phyloP scores from a whole-genome alignment of 2,113 vertebrate species.

The Paedocypris sp. region DNA sequence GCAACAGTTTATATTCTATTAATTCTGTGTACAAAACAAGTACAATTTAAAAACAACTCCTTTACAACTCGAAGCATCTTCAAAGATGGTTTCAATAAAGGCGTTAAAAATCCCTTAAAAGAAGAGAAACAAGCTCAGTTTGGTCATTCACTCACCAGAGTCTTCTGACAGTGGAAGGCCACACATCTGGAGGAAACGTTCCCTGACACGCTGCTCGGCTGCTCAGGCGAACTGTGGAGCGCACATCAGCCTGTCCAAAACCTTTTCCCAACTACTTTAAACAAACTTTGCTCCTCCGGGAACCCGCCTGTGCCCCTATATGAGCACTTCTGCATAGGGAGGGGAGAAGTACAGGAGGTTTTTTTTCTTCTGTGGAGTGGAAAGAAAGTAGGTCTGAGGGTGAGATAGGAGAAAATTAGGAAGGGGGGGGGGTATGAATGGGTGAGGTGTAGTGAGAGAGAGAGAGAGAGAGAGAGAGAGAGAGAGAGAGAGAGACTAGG shows the following conservation, averaged over 20 bases:
- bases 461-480: not conserved
- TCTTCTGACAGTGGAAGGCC: slow-evolving; percentile 24
- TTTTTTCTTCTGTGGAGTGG: slow-evolving; percentile 57
- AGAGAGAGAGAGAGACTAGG: not conserved
- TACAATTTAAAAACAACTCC: too few relatives aligned
- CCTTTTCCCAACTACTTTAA: slow-evolving; percentile 18
- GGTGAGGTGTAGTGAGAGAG: not conserved
- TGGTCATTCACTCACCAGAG: slow-evolving; percentile 52
- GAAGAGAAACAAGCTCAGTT: too few relatives aligned
- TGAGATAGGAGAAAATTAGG: not conserved
- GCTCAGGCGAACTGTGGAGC: slow-evolving; percentile 32
- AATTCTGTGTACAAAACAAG: too few relatives aligned
- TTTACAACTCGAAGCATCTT: too few relatives aligned
- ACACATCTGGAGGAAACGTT: slow-evolving; percentile 24
- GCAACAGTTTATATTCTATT: too few relatives aligned
- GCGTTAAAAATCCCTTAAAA: too few relatives aligned
- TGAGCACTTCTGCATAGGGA: slow-evolving; percentile 36
- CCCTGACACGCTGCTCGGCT: slow-evolving; percentile 9
- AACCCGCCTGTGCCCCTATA: slow-evolving; percentile 44
- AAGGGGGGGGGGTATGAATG: slow-evolving; percentile 26
- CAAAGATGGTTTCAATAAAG: too few relatives aligned
- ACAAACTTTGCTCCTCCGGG: slow-evolving; percentile 41
- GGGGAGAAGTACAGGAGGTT: slow-evolving; percentile 52
- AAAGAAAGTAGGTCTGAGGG: slow-evolving; percentile 28
- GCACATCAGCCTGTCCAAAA: slow-evolving; percentile 30